Conservation (phyloP, 2,888 invertebrate species). For the Clivina fossor region DNA sequence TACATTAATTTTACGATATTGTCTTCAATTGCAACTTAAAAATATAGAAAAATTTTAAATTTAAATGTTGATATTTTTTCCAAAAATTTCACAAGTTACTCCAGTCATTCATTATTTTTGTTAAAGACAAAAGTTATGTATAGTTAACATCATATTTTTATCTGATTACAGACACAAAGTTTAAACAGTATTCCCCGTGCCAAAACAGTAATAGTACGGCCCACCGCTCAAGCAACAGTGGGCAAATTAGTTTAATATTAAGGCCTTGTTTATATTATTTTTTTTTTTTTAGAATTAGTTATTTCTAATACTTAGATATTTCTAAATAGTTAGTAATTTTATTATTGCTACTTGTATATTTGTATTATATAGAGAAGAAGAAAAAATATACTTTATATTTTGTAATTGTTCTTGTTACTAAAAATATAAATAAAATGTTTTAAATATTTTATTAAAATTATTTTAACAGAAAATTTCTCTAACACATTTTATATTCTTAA, state of each 20-base stretch:
- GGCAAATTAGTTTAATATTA: conserved; percentile 25
- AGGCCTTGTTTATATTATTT: conserved; percentile 1
- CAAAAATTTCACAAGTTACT: too few species aligned
- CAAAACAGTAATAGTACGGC: conserved; percentile 48
- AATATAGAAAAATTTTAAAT: too few species aligned
- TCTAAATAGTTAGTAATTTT: background rate
- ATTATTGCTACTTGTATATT: background rate
- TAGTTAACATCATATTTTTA: background rate
- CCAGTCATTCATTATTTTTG: too few species aligned
- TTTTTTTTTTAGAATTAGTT: too few species aligned
- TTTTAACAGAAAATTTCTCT: too few species aligned
- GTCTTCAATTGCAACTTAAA: too few species aligned
- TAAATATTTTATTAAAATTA: too few species aligned
- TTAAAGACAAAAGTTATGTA: background rate
- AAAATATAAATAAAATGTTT: too few species aligned
- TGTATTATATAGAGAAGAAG: too few species aligned
- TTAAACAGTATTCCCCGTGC: conserved; percentile 50
- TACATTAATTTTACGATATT: background rate
- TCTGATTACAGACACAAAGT: conserved; percentile 50
- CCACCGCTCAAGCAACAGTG: conserved; percentile 29
- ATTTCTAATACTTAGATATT: too few species aligned
- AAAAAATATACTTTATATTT: conserved; percentile 5
- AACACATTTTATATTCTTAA: too few species aligned
- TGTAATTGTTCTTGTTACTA: background rate
- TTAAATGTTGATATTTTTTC: too few species aligned